Conservation (phyloP, 2,888 invertebrate genomes). For the Lithophane socia region DNA sequence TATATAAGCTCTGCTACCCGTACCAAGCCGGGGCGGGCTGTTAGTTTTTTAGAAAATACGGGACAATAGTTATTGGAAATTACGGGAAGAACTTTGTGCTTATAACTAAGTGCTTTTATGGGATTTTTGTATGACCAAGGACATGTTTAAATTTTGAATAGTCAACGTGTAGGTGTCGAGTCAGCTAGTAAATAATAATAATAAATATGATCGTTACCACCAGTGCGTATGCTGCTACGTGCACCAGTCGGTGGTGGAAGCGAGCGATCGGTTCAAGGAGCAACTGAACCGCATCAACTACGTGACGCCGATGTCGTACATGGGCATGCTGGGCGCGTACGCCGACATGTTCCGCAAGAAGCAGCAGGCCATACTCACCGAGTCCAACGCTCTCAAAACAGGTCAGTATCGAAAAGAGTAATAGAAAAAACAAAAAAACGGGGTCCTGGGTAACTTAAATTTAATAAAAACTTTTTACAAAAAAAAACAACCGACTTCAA, state of each 20-base stretch:
- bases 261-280: slow-evolving; percentile 92
- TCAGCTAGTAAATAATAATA: not conserved
- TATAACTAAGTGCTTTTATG: too few relatives aligned
- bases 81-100: too few relatives aligned
- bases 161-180: not conserved
- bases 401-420: slow-evolving; percentile 65
- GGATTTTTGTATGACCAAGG: too few relatives aligned
- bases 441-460: too few relatives aligned
- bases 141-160: not conserved
- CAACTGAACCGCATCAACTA: slow-evolving; percentile 95
- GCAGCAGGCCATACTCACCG: slow-evolving; percentile 89
- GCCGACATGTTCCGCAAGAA: slow-evolving; percentile 93
- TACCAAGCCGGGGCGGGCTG: too few relatives aligned
- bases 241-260: slow-evolving; percentile 94
- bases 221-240: slow-evolving; percentile 86
- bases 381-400: slow-evolving; percentile 90
- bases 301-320: slow-evolving; percentile 97
- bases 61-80: too few relatives aligned
- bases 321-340: slow-evolving; percentile 95
- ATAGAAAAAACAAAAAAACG: too few relatives aligned
- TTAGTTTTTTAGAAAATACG: too few relatives aligned
- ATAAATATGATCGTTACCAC: not conserved
- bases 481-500: too few relatives aligned
- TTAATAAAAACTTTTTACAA: too few relatives aligned
- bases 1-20: too few relatives aligned